Conservation (phyloP, 2,113 vertebrate species). For the Nettapus auritus region DNA sequence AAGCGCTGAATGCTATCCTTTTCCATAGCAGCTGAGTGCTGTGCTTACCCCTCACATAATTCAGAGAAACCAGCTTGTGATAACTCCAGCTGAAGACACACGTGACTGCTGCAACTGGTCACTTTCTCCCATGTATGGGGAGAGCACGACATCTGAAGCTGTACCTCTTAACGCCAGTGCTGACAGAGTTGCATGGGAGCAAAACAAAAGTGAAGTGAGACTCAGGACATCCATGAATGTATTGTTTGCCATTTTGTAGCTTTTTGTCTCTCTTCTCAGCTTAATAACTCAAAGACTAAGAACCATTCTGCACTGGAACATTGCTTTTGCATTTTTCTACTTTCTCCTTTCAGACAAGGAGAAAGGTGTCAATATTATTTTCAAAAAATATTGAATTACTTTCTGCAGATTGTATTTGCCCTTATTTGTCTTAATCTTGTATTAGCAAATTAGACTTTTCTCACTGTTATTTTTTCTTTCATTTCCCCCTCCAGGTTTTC, state of each 20-base stretch:
- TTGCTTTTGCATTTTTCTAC: neutral
- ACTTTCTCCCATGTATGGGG: neutral
- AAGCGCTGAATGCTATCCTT: neutral
- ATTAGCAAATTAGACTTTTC: neutral
- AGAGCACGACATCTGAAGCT: neutral
- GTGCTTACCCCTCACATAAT: neutral
- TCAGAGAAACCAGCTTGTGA: neutral
- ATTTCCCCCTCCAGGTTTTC: neutral
- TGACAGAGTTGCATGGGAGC: neutral
- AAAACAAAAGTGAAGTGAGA: neutral
- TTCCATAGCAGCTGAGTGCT: neutral
- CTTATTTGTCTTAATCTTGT: neutral
- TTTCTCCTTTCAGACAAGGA: neutral
- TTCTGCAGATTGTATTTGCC: neutral
- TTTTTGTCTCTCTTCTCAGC: neutral
- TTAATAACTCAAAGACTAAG: neutral
- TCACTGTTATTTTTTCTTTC: neutral
- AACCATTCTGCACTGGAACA: neutral
- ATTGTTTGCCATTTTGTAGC: neutral
- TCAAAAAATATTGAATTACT: neutral
- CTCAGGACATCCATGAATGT: neutral
- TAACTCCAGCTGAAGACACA: fast-evolving
- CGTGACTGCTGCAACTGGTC: neutral
- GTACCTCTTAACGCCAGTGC: neutral
- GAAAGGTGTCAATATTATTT: neutral